Evolutionary conservation across 2,888 invertebrate genomes (phyloP).

Genomic region (Pimpla rufipes): DNA sequence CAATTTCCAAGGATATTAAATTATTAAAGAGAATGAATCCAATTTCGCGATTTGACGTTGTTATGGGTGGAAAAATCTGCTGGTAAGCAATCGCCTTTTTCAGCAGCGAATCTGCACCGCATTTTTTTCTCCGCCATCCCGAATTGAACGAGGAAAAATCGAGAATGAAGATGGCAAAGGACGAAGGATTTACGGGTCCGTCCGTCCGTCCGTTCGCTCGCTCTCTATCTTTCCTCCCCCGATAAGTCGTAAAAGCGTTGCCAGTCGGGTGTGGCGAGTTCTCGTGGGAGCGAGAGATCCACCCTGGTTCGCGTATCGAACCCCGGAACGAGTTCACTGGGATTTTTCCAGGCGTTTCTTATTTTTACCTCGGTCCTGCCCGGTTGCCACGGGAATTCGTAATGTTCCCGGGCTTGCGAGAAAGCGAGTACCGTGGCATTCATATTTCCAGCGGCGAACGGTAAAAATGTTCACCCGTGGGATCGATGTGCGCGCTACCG

Average conservation of each 20-base stretch:
- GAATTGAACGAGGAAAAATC: slow-evolving; percentile 35
- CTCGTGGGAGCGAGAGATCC: slow-evolving; percentile 35
- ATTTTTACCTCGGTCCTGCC: slow-evolving; percentile 38
- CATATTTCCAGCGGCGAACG: background rate
- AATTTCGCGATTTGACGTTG: too few species aligned
- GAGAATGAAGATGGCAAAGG: slow-evolving; percentile 37
- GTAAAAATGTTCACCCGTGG: slow-evolving; percentile 13
- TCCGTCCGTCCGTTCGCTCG: slow-evolving; percentile 25
- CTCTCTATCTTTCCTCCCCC: slow-evolving; percentile 38
- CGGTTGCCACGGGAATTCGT: slow-evolving; percentile 39
- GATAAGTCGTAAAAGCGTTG: slow-evolving; percentile 52
- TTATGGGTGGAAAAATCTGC: background rate
- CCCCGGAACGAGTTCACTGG: slow-evolving; percentile 33
- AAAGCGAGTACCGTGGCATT: slow-evolving; percentile 6
- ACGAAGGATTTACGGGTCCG: slow-evolving; percentile 27
- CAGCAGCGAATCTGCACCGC: background rate
- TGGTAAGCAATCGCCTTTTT: background rate
- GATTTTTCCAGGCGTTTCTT: slow-evolving; percentile 40
- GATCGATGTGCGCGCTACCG: background rate
- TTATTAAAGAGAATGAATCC: too few species aligned
- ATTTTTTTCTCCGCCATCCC: background rate
- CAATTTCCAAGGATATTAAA: too few species aligned
- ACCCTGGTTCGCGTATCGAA: slow-evolving; percentile 21
- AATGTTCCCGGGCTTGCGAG: slow-evolving; percentile 22
- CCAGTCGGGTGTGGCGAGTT: slow-evolving; percentile 16